These are phyloP conservation scores for Eretmochelys imbricata DNA, from an alignment of 2,113 vertebrate species.

Conservation along the genomic window DNA sequence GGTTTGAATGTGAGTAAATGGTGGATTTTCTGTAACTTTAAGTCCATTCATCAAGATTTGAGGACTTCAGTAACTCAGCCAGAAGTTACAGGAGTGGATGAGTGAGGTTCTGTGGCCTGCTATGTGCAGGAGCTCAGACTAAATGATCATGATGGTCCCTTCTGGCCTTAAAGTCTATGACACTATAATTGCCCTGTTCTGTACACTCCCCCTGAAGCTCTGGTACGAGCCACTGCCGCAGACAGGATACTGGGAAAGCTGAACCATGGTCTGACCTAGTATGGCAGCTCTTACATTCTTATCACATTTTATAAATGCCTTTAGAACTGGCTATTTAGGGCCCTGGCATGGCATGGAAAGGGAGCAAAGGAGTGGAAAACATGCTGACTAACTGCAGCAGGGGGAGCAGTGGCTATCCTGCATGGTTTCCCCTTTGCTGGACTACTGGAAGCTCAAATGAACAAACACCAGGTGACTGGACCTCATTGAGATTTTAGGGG, in stretches of 20 bases:
- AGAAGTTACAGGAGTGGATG: background rate
- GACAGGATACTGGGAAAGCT: background rate
- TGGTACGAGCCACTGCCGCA: background rate
- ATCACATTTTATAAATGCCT: accelerated
- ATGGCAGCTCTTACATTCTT: background rate
- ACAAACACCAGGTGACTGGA: background rate
- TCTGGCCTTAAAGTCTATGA: background rate
- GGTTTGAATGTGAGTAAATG: background rate
- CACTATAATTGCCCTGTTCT: background rate
- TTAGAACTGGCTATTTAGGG: background rate
- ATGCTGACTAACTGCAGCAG: background rate
- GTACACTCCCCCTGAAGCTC: background rate
- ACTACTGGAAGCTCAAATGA: background rate
- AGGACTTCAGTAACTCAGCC: background rate
- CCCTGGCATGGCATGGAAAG: accelerated
- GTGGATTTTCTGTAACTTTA: background rate
- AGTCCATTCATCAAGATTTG: background rate
- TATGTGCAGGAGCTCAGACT: background rate
- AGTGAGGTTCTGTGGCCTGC: background rate
- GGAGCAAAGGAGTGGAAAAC: background rate
- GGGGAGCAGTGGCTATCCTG: background rate
- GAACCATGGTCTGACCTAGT: background rate
- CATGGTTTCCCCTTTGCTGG: background rate
- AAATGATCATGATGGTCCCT: background rate
- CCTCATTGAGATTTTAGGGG: background rate